Percentiles rank a stretch among this genome's conserved stretches.
Conservation (phyloP, 2,797 vertebrate species). For the Poliocrania exsul region DNA sequence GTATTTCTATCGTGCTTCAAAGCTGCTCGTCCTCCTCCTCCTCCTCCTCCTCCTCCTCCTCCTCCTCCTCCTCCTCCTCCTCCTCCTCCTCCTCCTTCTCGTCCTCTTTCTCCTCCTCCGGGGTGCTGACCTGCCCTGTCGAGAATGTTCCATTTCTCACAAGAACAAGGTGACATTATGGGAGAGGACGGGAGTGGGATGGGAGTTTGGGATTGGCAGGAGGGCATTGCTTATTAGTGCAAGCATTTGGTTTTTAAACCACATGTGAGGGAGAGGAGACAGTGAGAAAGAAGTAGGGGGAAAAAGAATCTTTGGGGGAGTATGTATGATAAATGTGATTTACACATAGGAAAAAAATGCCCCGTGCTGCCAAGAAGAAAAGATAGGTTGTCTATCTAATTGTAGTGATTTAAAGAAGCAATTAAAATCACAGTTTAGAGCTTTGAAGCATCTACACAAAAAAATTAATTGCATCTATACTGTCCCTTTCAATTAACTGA, state of each 20-base stretch:
- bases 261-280: not conserved
- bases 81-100: constrained; percentile 36
- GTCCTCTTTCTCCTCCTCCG: constrained; percentile 14
- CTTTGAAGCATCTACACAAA: not conserved
- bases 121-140: fast-evolving
- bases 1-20: not conserved
- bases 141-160: constrained; percentile 21
- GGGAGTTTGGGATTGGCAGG: constrained; percentile 9
- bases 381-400: not conserved
- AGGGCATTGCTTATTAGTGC: not conserved
- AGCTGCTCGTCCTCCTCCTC: constrained; percentile 16
- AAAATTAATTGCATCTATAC: not conserved
- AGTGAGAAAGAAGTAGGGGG: not conserved
- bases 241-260: not conserved
- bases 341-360: not conserved
- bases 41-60: constrained; percentile 25
- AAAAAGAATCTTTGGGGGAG: not conserved
- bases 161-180: constrained; percentile 32
- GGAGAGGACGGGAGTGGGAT: constrained; percentile 35
- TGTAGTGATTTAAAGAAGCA: not conserved
- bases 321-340: constrained; percentile 16
- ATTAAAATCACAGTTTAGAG: not conserved
- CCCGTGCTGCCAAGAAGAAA: not conserved
- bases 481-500: not conserved
- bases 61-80: constrained; percentile 23